Percentiles rank a stretch among this genome's conserved stretches.
phyloP scores from a whole-genome alignment of 2,888 invertebrate genomes.

The Eumerus sabulonum region DNA sequence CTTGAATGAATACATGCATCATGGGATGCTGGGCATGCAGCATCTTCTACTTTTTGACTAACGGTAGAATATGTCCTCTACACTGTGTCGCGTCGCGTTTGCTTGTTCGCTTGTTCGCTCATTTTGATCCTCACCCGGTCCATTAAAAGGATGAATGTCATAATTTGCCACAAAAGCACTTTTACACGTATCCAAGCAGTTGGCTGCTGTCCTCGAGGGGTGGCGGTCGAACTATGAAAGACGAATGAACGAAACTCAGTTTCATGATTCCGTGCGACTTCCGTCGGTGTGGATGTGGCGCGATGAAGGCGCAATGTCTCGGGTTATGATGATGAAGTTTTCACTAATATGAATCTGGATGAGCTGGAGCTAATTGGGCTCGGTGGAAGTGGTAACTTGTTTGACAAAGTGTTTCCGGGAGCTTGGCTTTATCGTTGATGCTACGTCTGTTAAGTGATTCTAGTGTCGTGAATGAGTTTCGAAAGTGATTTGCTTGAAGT shows the following conservation, averaged over 20 bases:
- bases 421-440: neutral
- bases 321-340: conserved; percentile 45
- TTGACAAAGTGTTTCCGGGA: conserved; percentile 54
- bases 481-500: too few species aligned
- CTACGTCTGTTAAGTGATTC: too few species aligned
- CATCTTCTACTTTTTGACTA: conserved; percentile 36
- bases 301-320: too few species aligned
- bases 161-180: conserved; percentile 56
- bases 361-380: conserved; percentile 61
- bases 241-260: conserved; percentile 35
- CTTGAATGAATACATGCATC: conserved; percentile 45
- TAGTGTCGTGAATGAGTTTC: too few species aligned
- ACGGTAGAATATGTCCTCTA: conserved; percentile 9
- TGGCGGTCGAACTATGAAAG: conserved; percentile 12
- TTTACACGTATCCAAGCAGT: conserved; percentile 29
- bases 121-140: conserved; percentile 31
- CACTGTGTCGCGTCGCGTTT: neutral
- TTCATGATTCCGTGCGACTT: conserved; percentile 52
- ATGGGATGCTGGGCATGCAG: conserved; percentile 9
- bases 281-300: conserved; percentile 38
- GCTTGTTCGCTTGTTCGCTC: conserved; percentile 1
- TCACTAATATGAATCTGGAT: conserved; percentile 59
- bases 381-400: conserved; percentile 46
- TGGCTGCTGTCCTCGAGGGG: too few species aligned
- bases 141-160: conserved; percentile 52